Conservation (phyloP, 2,797 vertebrate species). For the Cottoperca gobio region DNA sequence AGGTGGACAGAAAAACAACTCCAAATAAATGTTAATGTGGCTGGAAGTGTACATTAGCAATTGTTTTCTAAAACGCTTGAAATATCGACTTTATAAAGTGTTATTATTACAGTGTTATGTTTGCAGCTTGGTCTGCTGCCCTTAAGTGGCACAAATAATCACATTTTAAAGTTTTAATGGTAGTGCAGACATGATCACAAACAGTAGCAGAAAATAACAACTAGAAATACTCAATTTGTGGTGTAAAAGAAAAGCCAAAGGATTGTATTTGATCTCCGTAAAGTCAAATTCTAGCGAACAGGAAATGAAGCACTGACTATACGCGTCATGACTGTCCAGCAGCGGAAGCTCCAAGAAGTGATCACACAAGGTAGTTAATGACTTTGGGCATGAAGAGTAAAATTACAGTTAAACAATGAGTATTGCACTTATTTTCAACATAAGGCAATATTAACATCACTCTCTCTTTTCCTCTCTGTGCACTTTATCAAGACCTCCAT, state of each 20-base stretch:
- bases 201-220: slow-evolving; percentile 20
- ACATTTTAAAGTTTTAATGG: slow-evolving; percentile 25
- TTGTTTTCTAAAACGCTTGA: background rate
- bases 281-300: slow-evolving; percentile 4
- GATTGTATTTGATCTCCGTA: slow-evolving; percentile 4
- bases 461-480: background rate
- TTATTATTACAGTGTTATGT: slow-evolving; percentile 8
- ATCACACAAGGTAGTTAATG: slow-evolving; percentile 3
- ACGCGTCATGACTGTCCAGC: background rate
- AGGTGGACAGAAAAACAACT: slow-evolving; percentile 10
- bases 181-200: slow-evolving; percentile 13
- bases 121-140: slow-evolving; percentile 11
- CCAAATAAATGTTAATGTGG: background rate
- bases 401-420: slow-evolving; percentile 22
- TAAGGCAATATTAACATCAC: slow-evolving; percentile 17
- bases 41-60: background rate
- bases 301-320: slow-evolving; percentile 24
- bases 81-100: slow-evolving; percentile 12
- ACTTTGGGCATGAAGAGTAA: slow-evolving; percentile 11
- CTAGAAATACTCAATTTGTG: slow-evolving; percentile 26
- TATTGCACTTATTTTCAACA: background rate
- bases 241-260: background rate
- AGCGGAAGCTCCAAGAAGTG: slow-evolving; percentile 12
- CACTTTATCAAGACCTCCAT: background rate
- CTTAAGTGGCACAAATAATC: slow-evolving; percentile 3